These are phyloP conservation scores for Puffinus mauretanicus DNA, from an alignment of 2,113 vertebrate species.

Conservation along the genomic window DNA sequence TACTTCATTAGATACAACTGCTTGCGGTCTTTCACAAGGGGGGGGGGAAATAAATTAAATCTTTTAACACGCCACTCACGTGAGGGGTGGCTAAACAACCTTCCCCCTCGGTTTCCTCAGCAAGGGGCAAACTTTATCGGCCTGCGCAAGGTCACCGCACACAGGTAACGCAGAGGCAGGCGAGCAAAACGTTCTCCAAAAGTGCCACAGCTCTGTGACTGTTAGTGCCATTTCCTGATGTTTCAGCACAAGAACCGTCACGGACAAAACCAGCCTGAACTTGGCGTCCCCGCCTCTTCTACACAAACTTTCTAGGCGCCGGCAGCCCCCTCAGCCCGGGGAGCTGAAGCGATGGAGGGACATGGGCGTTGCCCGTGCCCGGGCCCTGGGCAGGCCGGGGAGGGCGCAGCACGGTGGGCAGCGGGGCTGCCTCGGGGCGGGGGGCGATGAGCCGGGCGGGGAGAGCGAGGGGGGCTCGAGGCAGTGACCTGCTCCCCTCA, in stretches of 20 bases:
- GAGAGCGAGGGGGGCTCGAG: not conserved
- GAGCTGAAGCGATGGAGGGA: too few relatives aligned
- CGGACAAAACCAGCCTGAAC: not conserved
- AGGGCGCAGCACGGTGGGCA: not conserved
- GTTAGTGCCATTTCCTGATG: not conserved
- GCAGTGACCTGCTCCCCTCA: not conserved
- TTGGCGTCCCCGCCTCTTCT: not conserved
- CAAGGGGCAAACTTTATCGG: rapidly evolving
- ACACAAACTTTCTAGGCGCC: rapidly evolving
- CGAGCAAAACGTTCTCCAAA: rapidly evolving
- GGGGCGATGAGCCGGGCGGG: too few relatives aligned
- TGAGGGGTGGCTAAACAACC: rapidly evolving
- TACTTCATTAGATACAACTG: rapidly evolving
- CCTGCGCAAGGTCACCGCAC: rapidly evolving
- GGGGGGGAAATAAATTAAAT: not conserved
- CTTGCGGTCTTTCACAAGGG: rapidly evolving
- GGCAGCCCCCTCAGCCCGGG: not conserved
- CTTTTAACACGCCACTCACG: not conserved
- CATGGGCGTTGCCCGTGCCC: not conserved
- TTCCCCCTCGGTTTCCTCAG: too few relatives aligned
- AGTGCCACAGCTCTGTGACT: not conserved
- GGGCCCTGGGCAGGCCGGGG: too few relatives aligned
- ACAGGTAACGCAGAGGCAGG: rapidly evolving
- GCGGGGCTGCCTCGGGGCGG: too few relatives aligned
- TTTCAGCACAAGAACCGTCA: not conserved